Base-by-base conservation (phyloP, 2,113 vertebrate species). In the Phodopus roborovskii region DNA sequence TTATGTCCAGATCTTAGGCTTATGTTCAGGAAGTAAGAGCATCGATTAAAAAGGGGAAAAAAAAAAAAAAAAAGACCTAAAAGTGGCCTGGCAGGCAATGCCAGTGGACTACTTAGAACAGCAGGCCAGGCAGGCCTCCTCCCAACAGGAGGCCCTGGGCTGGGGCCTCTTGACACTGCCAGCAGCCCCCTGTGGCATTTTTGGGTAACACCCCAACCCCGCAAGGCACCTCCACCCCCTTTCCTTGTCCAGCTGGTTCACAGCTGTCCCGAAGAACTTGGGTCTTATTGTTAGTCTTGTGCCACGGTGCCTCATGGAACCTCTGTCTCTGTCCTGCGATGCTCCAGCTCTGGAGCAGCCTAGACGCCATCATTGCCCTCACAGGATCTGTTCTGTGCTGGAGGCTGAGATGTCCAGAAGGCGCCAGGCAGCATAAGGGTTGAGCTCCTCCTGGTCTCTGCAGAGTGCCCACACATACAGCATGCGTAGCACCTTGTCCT, bases 381-480 rank as follows among this genome's bases (percentile, higher is more conserved):
- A 99, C 91, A 99, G 99, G 94, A 99, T 98, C 98, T 99, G 99
- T 98, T 99, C 99, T 0, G 99, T 99, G 98, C 99, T 99, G 0
- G 99, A 99, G 0, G 99, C 99, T 0, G 99, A 99, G 93, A 99
- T 98, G 98, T 99, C 99, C 96, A 99, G 97, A 1, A 99, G 98
- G 96, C 99, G 99, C 99, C 99, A 99, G 50, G 99, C 99, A 0
- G 99, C 98, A 0, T 99, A 98, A 0, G 99, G 99, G 97, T 99
- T 99, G 62, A 99, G 99, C 88, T 99, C 99, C 0, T 99, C 99
- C 98, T 99, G 99, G 98, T 99, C 99, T 70, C 99, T 98, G 98
- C 99, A 99, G 28, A 99, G 99, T 0, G 99, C 99, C 99, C 99
- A 99, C 82, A 99, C 99, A 0, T 99, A 99, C 97, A 99, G 99